These are phyloP conservation scores for Ethmia dodecea DNA, from an alignment of 2,888 invertebrate species.

Conservation along the genomic window DNA sequence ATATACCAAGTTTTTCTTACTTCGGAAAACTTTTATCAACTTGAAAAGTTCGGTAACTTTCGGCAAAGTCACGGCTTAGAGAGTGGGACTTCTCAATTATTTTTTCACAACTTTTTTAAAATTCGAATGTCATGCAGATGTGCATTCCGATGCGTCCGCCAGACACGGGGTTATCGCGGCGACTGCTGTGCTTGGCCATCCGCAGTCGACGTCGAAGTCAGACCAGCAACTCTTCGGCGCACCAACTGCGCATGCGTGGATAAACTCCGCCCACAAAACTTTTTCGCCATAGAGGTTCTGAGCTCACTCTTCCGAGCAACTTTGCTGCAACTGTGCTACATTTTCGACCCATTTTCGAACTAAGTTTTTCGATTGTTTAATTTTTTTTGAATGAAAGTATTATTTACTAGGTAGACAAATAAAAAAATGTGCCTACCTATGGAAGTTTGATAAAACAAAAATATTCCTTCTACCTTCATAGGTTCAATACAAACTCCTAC, in stretches of 20 bases:
- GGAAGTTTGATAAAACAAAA: too few relatives aligned
- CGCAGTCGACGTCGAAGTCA: constrained; percentile 43
- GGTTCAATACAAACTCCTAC: too few relatives aligned
- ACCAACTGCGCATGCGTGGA: constrained; percentile 46
- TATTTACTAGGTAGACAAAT: too few relatives aligned
- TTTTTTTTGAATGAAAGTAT: too few relatives aligned
- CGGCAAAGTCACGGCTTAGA: background rate
- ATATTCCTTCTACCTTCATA: too few relatives aligned
- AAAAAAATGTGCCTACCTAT: too few relatives aligned
- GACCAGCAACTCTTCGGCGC: constrained; percentile 60
- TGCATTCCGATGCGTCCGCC: constrained; percentile 61
- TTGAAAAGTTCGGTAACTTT: constrained; percentile 14
- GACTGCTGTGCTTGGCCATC: constrained; percentile 52
- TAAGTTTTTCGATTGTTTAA: too few relatives aligned
- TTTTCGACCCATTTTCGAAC: too few relatives aligned
- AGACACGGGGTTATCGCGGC: constrained; percentile 53
- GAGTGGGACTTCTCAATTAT: background rate
- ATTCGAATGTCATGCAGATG: constrained; percentile 23
- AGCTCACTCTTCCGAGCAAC: constrained; percentile 24
- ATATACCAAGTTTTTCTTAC: constrained; percentile 25
- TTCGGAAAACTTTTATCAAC: constrained; percentile 28
- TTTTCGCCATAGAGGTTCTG: constrained; percentile 31
- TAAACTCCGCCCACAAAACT: constrained; percentile 58
- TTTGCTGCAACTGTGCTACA: too few relatives aligned
- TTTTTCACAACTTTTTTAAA: constrained; percentile 30